Evolutionary conservation across 1,140 invertebrate genomes (phyloP), one percentile per base, ranked within the genome.

Genomic region (Teleopsis dalmanni): DNA sequence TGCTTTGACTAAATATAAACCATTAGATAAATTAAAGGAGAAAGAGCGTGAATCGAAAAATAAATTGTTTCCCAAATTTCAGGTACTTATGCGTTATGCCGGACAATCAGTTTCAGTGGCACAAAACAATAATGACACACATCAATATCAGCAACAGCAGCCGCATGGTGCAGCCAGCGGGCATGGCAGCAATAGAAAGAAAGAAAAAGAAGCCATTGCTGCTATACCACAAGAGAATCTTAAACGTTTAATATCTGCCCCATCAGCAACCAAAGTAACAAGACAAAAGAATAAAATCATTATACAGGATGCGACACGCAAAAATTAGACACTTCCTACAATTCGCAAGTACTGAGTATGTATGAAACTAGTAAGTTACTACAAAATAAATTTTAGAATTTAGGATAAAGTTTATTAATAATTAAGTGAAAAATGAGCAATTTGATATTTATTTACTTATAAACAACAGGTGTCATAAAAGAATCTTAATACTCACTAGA

Each of bases 251-350:
- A 76, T 78, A 19, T 77, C 75, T 13, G 74, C 74, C 38, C 57
- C 75, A 1, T 77, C 79, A 0, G 78, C 79, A 23, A 84, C 85
- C 2, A 85, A 83, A 65, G 82, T 87, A 5, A 87, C 84, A 10
- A 78, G 83, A 50, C 78, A 86, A 55, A 81, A 81, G 56, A 87
- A 87, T 64, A 87, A 87, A 65, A 74, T 87, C 8, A 82, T 87
- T 48, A 85, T 86, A 59, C 79, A 85, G 49, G 83, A 84, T 46
- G 62, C 65, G 3, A 59, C 61, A 16, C 58, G 65, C 21, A 65
- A 62, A 16, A 69, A 69, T 40, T 69, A 57, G 16, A 6, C 33
- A 16, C n/a, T n/a, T n/a, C n/a, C n/a, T n/a, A n/a, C n/a, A n/a
- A n/a, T n/a, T n/a, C n/a, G n/a, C n/a, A n/a, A n/a, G n/a, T n/a